Base-by-base conservation (phyloP, 2,113 vertebrate species). In the Silurus meridionalis region DNA sequence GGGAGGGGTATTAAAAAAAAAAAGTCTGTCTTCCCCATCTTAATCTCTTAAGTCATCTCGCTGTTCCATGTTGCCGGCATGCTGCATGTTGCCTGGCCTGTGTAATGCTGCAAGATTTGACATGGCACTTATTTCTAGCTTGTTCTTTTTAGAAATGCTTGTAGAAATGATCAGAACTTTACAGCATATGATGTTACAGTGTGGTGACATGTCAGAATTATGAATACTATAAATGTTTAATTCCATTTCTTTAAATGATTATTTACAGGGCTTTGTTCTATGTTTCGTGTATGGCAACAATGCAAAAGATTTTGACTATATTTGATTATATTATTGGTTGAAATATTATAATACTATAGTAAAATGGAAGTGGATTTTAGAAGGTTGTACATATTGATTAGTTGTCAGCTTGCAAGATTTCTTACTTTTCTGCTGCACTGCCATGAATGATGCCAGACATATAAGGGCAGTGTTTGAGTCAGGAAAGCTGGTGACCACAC, bases 381-480 rank as follows among this genome's bases (percentile, higher is more conserved):
- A 71, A 48, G 46, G 48, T 21, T 72, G 19, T 17, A 17, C 53
- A 48, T 4, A 60, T 10, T n/a, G 52, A 28, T 66, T 48, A 8
- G 48, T 37, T 28, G 28, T 46, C 57, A 63, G 48, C 48, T 52
- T 37, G 37, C 37, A 21, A 21, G 72, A 74, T 48, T 81, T 74
- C 57, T 64, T 57, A 61, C 67, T 37, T 63, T 11, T 88, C 25
- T 50, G 80, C 72, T 71, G 53, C 52, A 57, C 75, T 83, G 63
- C 8, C 15, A 61, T 72, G 58, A 52, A 75, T 58, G 71, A 83
- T 63, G 46, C 64, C 82, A 48, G 78, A n/a, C 81, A 90, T 91
- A 89, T 86, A 63, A 90, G 90, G 87, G 86, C 88, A 85, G 75
- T 80, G 88, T 87, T 58, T 37, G 64, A 87, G 81, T 89, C 85